phyloP scores from a whole-genome alignment of 2,888 invertebrate genomes.

The Autographa pulchrina region DNA sequence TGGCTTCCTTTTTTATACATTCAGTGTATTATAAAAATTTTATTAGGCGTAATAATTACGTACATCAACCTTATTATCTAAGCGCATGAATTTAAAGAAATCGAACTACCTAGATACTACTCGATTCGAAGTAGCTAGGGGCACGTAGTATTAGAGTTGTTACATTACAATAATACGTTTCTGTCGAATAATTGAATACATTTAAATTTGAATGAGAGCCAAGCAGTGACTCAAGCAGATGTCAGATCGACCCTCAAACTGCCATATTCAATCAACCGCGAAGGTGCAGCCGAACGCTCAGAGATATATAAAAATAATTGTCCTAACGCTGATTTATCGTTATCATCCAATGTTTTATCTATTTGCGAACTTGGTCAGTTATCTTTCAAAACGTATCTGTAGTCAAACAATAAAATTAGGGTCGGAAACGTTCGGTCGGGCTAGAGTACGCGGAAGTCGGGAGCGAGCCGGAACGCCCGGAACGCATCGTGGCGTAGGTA shows the following conservation, averaged over 20 bases:
- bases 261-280: slow-evolving; percentile 81
- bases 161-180: slow-evolving; percentile 43
- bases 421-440: slow-evolving; percentile 43
- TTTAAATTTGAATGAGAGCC: slow-evolving; percentile 83
- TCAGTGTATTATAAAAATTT: neutral
- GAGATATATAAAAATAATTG: slow-evolving; percentile 58
- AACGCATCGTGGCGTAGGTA: slow-evolving; percentile 57
- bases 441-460: slow-evolving; percentile 73
- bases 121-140: slow-evolving; percentile 29
- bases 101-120: slow-evolving; percentile 15
- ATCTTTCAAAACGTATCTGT: slow-evolving; percentile 24
- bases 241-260: slow-evolving; percentile 79
- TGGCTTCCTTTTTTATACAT: neutral
- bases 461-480: slow-evolving; percentile 58
- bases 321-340: slow-evolving; percentile 49
- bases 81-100: slow-evolving; percentile 23
- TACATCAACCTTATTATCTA: neutral
- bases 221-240: slow-evolving; percentile 77
- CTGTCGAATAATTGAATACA: slow-evolving; percentile 64
- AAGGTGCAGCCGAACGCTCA: slow-evolving; percentile 73
- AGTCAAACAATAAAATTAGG: slow-evolving; percentile 45
- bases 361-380: slow-evolving; percentile 42
- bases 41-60: too few species aligned
- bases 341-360: slow-evolving; percentile 41
- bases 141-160: slow-evolving; percentile 38